Evolutionary conservation across 1,140 invertebrate genomes (phyloP).

Genomic region (Megalopta genalis): DNA sequence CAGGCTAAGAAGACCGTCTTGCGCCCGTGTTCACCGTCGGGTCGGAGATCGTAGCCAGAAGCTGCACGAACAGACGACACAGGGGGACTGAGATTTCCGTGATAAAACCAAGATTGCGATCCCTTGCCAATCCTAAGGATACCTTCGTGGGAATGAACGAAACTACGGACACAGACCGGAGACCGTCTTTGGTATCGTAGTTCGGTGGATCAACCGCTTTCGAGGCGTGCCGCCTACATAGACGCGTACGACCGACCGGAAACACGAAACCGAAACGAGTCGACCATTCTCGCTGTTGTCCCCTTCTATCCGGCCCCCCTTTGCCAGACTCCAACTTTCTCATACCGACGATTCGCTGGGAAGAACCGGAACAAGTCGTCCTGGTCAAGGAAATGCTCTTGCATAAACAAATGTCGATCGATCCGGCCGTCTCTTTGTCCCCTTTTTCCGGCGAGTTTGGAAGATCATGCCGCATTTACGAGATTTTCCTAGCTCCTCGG

Average conservation of each 20-base stretch:
- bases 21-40: background rate
- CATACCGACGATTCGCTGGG: conserved; percentile 1
- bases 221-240: background rate
- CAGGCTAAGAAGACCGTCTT: conserved; percentile 23
- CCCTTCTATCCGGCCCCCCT: no score
- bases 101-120: conserved; percentile 70
- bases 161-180: conserved; percentile 14
- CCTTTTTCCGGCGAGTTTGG: conserved; percentile 18
- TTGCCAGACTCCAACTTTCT: background rate
- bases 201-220: conserved; percentile 29
- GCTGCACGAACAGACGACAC: conserved; percentile 25
- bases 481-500: background rate
- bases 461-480: conserved; percentile 19
- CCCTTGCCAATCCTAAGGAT: conserved; percentile 47
- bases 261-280: conserved; percentile 14
- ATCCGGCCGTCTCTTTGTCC: background rate
- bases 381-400: conserved; percentile 23
- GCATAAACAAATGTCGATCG: conserved; percentile 50
- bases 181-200: conserved; percentile 9
- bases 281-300: background rate
- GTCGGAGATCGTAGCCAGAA: conserved; percentile 29
- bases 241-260: background rate
- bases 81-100: conserved; percentile 43
- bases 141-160: conserved; percentile 32
- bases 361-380: background rate